Percentiles rank a stretch among this genome's conserved stretches.
These are phyloP conservation scores for Suricata suricatta DNA, from an alignment of 2,113 vertebrate genomes.

Conservation along the genomic window DNA sequence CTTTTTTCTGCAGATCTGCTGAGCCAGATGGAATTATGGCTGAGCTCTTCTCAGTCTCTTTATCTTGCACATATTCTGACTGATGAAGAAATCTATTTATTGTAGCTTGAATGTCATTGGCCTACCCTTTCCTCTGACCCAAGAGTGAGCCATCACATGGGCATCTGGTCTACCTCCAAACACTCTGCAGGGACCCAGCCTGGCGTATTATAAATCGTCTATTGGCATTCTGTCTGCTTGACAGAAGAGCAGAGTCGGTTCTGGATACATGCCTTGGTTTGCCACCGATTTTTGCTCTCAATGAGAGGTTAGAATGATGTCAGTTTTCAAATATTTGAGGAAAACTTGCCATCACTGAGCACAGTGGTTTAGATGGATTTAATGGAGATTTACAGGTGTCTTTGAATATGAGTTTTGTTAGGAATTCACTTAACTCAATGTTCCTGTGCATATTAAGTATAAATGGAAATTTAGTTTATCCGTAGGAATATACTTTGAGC, in stretches of 20 bases:
- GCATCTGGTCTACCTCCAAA: conserved; percentile 60
- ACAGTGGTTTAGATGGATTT: neutral
- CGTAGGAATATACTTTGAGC: neutral
- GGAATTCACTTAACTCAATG: neutral
- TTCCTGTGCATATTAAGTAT: neutral
- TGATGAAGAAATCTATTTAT: conserved; percentile 44
- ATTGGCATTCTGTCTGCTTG: conserved; percentile 48
- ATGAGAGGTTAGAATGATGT: conserved; percentile 40
- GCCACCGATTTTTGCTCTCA: conserved; percentile 57
- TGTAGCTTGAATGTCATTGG: conserved; percentile 59
- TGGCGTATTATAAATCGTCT: conserved; percentile 66
- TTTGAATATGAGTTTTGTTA: conserved; percentile 42
- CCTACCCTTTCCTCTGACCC: conserved; percentile 56
- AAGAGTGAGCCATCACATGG: conserved; percentile 65
- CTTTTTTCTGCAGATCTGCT: conserved; percentile 29
- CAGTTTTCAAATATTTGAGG: conserved; percentile 25
- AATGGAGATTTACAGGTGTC: neutral
- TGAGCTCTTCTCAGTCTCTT: conserved; percentile 58
- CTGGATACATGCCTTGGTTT: conserved; percentile 33
- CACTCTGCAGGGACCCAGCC: conserved; percentile 53
- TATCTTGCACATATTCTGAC: conserved; percentile 51
- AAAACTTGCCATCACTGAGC: neutral
- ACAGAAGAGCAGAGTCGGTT: conserved; percentile 50
- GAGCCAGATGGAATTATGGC: conserved; percentile 47
- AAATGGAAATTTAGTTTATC: conserved; percentile 30